These are phyloP conservation scores for Margarornis squamiger DNA, from an alignment of 2,797 vertebrate species.

Conservation along the genomic window DNA sequence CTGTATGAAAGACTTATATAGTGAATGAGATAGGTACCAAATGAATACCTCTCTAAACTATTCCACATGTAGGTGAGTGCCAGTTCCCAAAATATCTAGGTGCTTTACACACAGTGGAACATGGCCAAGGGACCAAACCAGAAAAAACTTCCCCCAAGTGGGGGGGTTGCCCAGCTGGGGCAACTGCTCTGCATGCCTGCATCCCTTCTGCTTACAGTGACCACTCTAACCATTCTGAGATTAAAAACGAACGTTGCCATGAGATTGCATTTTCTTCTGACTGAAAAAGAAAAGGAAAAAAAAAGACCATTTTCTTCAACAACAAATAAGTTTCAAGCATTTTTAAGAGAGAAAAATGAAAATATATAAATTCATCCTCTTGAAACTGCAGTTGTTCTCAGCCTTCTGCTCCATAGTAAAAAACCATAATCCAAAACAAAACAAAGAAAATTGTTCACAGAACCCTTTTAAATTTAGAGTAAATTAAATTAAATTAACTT, in stretches of 20 bases:
- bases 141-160: not conserved
- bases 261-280: not conserved
- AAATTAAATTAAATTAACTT: conserved; percentile 18
- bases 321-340: not conserved
- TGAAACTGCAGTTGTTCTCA: not conserved
- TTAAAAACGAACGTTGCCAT: not conserved
- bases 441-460: not conserved
- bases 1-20: not conserved
- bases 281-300: not conserved
- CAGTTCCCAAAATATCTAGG: not conserved
- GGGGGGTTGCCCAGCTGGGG: not conserved
- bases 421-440: not conserved
- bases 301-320: not conserved
- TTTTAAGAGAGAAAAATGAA: not conserved
- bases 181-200: not conserved
- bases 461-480: not conserved
- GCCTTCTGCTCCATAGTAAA: not conserved
- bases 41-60: not conserved
- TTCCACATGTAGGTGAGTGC: not conserved
- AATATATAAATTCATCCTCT: not conserved
- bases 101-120: not conserved
- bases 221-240: not conserved
- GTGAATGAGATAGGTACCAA: not conserved
- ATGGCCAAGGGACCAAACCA: not conserved
- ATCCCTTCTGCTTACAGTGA: not conserved